Evolutionary conservation across 2,113 vertebrate species (phyloP), one percentile per base, ranked within the genome.

Genomic region (Phrynosoma platyrhinos): DNA sequence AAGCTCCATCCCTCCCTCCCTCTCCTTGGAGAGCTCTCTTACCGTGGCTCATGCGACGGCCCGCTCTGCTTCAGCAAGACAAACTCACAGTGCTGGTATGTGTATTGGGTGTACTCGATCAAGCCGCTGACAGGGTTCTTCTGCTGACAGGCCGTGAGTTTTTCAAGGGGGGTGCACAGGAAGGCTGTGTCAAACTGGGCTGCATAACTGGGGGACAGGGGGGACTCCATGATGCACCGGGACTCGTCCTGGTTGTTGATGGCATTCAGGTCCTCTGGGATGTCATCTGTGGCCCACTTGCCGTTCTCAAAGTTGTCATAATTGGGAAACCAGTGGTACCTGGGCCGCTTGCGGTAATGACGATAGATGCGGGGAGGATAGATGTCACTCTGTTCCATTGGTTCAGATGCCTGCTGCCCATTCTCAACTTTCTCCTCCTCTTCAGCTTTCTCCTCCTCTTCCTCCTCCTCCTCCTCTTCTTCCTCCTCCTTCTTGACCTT

Each of bases 111-210:
- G 25, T 98, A 99, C 36, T 99, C 99, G 72, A 98, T 98, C 27
- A 99, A 97, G 62, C 98, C 98, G 1, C 99, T 99, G 90, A 99
- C 97, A 0, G 99, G 98, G 93, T 99, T 99, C 96, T 99, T 99
- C 91, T 97, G 95, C 92, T 96, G 97, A 91, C 98, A 98, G 82
- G 98, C 98, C 20, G 97, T 95, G n/a, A 99, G 96, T 20, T 99
- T 98, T 94, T 97, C 97, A 20, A 96, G 89, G 0, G 96, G 95
- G 0, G 95, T 95, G 21, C 96, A 97, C 12, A 96, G 92, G 9
- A 96, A 87, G 79, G 89, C 77, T 2, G 89, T 8, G 21, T 94
- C 93, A 0, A 92, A 78, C 78, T 90, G 93, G 68, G 93, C 78
- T 0, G 85, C 16, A 16, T 90, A 95, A 90, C 91, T 92, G 79